A percentile compares a stretch with the other conserved stretches of the same genome.
Conservation (phyloP, 1,140 invertebrate genomes). For the Temnothorax curvispinosus region DNA sequence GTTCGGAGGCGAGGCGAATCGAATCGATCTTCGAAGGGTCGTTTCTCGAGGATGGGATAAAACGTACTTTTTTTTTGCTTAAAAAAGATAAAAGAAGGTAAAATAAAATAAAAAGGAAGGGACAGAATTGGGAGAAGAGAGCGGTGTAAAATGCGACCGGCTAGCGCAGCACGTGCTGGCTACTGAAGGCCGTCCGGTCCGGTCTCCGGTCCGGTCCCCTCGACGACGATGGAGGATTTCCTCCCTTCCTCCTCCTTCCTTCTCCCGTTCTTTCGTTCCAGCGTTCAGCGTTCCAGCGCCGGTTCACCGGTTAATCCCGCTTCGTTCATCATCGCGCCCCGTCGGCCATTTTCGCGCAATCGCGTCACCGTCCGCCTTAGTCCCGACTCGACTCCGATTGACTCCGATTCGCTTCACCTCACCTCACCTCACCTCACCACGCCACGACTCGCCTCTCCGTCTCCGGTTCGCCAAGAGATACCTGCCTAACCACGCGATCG, state of each 20-base stretch:
- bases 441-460: not conserved
- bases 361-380: constrained; percentile 61
- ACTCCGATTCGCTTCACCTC: not conserved
- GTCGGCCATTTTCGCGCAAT: constrained; percentile 60
- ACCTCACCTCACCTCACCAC: not conserved
- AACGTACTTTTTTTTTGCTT: not conserved
- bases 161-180: constrained; percentile 81
- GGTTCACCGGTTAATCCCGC: not conserved
- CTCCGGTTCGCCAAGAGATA: not conserved
- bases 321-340: constrained; percentile 51
- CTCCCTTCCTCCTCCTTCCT: constrained; percentile 44
- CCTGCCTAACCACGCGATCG: constrained; percentile 7
- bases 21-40: constrained; percentile 19
- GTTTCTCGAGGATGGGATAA: constrained; percentile 14
- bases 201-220: constrained; percentile 58
- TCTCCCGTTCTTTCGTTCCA: not conserved
- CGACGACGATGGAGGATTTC: constrained; percentile 60
- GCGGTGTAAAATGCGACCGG: constrained; percentile 70
- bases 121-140: constrained; percentile 62
- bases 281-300: constrained; percentile 26
- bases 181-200: constrained; percentile 72
- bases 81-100: constrained; percentile 31
- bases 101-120: constrained; percentile 46
- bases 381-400: not conserved
- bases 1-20: too few relatives aligned